Percentiles rank a stretch among this genome's conserved stretches.
phyloP scores from a whole-genome alignment of 2,888 invertebrate species.

The Calameuta pallipes region DNA sequence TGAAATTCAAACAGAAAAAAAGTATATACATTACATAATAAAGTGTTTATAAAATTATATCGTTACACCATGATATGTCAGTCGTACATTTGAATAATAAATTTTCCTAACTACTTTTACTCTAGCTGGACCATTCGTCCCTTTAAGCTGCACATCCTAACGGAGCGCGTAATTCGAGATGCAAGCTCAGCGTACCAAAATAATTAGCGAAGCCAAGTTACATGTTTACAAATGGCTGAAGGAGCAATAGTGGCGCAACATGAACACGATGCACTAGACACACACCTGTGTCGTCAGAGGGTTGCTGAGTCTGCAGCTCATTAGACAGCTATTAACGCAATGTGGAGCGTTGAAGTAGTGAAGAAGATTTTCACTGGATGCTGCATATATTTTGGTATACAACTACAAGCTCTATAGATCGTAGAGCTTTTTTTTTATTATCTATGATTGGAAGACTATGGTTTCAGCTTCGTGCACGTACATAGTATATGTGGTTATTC shows the following conservation, averaged over 20 bases:
- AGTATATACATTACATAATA: no score
- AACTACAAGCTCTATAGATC: neutral
- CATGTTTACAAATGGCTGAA: conserved; percentile 4
- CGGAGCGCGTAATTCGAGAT: neutral
- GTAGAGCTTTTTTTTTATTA: neutral
- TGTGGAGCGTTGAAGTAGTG: conserved; percentile 8
- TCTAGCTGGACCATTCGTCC: no score
- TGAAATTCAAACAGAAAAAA: no score
- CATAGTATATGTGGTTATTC: neutral
- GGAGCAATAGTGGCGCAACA: conserved; percentile 4
- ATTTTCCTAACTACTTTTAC: neutral
- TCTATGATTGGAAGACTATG: neutral
- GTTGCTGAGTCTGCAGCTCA: conserved; percentile 34
- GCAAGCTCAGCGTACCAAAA: conserved; percentile 12
- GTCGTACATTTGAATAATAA: no score
- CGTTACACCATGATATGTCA: no score
- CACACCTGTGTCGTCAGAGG: conserved; percentile 36
- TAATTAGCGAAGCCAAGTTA: conserved; percentile 16
- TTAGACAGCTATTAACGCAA: conserved; percentile 39
- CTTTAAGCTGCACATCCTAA: no score
- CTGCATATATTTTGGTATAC: no score
- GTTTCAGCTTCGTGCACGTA: neutral
- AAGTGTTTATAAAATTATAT: no score
- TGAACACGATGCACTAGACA: conserved; percentile 18
- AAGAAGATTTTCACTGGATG: neutral